phyloP scores from a whole-genome alignment of 1,140 invertebrate genomes.

The Druon quercuslanigerum region DNA sequence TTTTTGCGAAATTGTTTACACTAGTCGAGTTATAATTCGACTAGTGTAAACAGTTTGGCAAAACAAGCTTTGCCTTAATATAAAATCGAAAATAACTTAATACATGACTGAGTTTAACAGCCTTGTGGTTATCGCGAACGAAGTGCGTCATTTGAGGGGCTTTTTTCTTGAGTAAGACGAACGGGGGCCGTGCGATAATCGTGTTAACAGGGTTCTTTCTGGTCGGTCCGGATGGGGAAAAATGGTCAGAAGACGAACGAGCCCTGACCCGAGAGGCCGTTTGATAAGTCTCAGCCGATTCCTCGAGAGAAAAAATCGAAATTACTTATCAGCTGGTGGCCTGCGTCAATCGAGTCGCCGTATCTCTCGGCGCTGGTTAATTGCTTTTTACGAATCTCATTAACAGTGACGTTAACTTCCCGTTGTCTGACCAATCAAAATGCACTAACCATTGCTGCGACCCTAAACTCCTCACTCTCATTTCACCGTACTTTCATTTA shows the following conservation, averaged over 20 bases:
- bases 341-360: conserved; percentile 43
- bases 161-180: conserved; percentile 13
- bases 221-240: not conserved
- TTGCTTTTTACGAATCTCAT: conserved; percentile 41
- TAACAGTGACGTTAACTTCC: conserved; percentile 43
- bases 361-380: conserved; percentile 39
- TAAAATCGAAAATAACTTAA: not conserved
- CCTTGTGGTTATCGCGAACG: not conserved
- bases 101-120: conserved; percentile 6
- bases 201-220: conserved; percentile 42
- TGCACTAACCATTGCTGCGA: conserved; percentile 40
- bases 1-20: too few relatives aligned
- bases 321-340: conserved; percentile 47
- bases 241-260: conserved; percentile 32
- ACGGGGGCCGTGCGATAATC: conserved; percentile 34
- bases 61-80: too few relatives aligned
- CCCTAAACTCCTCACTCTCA: conserved; percentile 33
- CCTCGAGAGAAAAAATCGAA: conserved; percentile 39
- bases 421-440: conserved; percentile 37
- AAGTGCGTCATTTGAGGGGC: conserved; percentile 14
- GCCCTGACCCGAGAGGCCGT: conserved; percentile 42
- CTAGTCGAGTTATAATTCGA: too few relatives aligned
- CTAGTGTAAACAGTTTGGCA: too few relatives aligned
- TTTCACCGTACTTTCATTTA: conserved; percentile 16
- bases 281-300: conserved; percentile 51